phyloP scores from a whole-genome alignment of 2,888 invertebrate genomes.

The Panzeria rudis region DNA sequence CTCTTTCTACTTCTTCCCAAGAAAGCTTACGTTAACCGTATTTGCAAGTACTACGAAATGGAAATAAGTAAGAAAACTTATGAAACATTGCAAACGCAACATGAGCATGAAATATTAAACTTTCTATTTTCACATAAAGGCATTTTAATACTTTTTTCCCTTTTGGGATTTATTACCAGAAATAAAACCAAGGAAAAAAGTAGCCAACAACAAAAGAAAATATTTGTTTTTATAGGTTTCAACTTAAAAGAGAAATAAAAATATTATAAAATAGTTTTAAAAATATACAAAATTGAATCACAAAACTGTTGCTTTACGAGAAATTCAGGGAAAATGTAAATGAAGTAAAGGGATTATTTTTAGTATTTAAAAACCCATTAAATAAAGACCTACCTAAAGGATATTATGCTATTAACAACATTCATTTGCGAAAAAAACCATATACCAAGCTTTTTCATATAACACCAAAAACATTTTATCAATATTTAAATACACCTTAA shows the following conservation, averaged over 20 bases:
- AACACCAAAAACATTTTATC: too few relatives aligned
- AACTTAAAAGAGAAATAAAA: background rate
- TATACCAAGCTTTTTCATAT: too few relatives aligned
- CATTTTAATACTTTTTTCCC: background rate
- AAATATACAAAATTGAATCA: background rate
- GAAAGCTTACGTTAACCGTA: background rate
- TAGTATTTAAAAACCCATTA: background rate
- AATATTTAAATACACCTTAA: too few relatives aligned
- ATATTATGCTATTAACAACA: too few relatives aligned
- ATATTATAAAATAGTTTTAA: background rate
- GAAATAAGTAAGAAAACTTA: background rate
- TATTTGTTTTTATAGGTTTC: background rate
- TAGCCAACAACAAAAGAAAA: background rate
- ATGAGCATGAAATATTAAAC: background rate
- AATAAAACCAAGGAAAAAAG: background rate
- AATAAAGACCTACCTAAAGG: background rate
- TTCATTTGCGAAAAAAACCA: too few relatives aligned
- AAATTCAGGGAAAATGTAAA: background rate
- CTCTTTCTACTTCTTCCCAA: background rate
- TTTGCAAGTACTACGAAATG: background rate
- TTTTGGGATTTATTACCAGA: background rate
- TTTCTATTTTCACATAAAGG: constrained; percentile 1
- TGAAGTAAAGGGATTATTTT: background rate
- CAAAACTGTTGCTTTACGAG: background rate
- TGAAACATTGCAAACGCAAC: background rate